Conservation (phyloP, 2,888 invertebrate genomes). For the Biston stratarius region DNA sequence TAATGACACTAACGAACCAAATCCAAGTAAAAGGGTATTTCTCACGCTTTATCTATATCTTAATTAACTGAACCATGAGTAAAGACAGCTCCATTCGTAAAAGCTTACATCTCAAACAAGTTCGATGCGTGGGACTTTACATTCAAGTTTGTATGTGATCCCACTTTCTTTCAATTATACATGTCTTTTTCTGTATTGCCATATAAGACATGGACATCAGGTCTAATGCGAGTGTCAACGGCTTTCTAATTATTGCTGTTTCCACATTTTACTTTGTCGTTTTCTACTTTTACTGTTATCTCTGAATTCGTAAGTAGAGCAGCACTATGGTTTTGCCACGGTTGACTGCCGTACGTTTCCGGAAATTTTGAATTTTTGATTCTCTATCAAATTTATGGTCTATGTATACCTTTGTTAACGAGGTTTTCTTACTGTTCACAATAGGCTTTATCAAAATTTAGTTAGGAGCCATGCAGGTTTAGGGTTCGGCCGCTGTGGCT, state of each 20-base stretch:
- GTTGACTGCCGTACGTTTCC: neutral
- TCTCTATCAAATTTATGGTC: neutral
- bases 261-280: conserved; percentile 43
- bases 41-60: neutral
- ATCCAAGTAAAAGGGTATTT: neutral
- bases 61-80: neutral
- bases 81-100: conserved; percentile 3
- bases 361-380: conserved; percentile 1
- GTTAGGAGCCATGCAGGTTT: no score
- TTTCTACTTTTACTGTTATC: conserved; percentile 51
- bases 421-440: no score
- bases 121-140: conserved; percentile 20
- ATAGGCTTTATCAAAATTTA: no score
- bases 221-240: conserved; percentile 39
- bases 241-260: conserved; percentile 55
- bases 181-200: conserved; percentile 36
- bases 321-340: conserved; percentile 23
- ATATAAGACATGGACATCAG: conserved; percentile 42
- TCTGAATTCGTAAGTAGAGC: conserved; percentile 42
- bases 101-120: conserved; percentile 9
- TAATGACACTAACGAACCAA: no score
- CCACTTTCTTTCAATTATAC: conserved; percentile 46
- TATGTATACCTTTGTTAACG: no score
- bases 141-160: conserved; percentile 20
- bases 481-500: no score